Conservation (phyloP, 2,888 invertebrate species). For the Chymomyza procnemis region DNA sequence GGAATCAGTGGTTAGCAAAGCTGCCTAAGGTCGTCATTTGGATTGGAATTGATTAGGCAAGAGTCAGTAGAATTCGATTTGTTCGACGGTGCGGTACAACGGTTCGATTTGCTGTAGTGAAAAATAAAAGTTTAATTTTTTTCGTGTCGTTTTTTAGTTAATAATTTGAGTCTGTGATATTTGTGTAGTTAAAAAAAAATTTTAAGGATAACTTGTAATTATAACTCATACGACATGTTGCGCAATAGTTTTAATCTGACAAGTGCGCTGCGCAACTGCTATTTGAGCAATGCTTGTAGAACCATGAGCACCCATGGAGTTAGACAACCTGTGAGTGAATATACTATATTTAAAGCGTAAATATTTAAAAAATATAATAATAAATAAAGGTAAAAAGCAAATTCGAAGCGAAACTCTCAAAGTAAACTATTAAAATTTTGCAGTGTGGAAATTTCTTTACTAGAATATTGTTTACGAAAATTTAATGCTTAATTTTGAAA, state of each 20-base stretch:
- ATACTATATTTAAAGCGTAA: background rate
- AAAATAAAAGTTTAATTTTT: background rate
- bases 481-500: no score
- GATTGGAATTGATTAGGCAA: slow-evolving; percentile 27
- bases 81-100: slow-evolving; percentile 42
- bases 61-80: slow-evolving; percentile 53
- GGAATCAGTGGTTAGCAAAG: background rate
- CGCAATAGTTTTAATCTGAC: slow-evolving; percentile 43
- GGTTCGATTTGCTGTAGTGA: slow-evolving; percentile 7
- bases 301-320: slow-evolving; percentile 58
- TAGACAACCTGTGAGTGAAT: slow-evolving; percentile 63
- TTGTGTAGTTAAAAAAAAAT: background rate
- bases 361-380: no score
- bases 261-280: slow-evolving; percentile 48
- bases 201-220: background rate
- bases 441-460: no score
- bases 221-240: slow-evolving; percentile 40
- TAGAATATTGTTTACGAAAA: no score
- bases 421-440: no score
- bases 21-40: slow-evolving; percentile 21
- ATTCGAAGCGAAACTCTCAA: no score
- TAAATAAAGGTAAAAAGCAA: no score
- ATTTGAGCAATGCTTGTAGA: slow-evolving; percentile 51
- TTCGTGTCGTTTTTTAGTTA: background rate
- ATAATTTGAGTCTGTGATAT: slow-evolving; percentile 40